These are phyloP conservation scores for Malurus leucopterus DNA, from an alignment of 2,797 vertebrate genomes.

Conservation along the genomic window DNA sequence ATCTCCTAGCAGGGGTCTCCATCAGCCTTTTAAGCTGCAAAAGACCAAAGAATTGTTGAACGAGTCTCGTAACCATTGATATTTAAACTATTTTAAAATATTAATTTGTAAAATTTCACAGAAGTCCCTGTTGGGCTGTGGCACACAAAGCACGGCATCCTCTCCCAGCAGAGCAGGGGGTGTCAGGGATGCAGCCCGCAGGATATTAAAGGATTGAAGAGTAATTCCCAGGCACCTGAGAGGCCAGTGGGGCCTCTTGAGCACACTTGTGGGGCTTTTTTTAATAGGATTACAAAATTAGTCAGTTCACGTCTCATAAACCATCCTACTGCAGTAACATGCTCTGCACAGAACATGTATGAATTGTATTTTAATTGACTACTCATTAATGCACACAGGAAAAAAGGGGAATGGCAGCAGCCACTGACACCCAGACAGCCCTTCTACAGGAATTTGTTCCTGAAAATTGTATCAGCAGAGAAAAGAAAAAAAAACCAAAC, in stretches of 20 bases:
- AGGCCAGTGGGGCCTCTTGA: not conserved
- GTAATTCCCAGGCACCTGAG: not conserved
- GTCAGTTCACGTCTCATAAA: not conserved
- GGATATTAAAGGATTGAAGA: not conserved
- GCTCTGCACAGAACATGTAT: not conserved
- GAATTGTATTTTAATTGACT: not conserved
- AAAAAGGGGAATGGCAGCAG: not conserved
- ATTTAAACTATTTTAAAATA: not conserved
- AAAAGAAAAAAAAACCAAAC: not conserved
- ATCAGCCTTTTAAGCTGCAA: not conserved
- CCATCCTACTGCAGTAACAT: not conserved
- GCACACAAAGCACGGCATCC: not conserved
- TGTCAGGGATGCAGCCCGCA: fast-evolving
- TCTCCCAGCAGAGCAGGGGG: not conserved
- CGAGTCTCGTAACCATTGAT: fast-evolving
- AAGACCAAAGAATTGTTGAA: not conserved
- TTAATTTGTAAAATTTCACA: not conserved
- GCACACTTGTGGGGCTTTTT: fast-evolving
- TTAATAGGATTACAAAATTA: not conserved
- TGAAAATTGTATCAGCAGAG: not conserved
- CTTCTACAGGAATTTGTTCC: not conserved
- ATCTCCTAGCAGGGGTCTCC: not conserved
- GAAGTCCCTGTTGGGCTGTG: not conserved
- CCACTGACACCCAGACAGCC: not conserved
- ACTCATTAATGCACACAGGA: not conserved